These are phyloP conservation scores for Acrossocheilus wenchowensis DNA, from an alignment of 2,797 vertebrate genomes.

Conservation along the genomic window DNA sequence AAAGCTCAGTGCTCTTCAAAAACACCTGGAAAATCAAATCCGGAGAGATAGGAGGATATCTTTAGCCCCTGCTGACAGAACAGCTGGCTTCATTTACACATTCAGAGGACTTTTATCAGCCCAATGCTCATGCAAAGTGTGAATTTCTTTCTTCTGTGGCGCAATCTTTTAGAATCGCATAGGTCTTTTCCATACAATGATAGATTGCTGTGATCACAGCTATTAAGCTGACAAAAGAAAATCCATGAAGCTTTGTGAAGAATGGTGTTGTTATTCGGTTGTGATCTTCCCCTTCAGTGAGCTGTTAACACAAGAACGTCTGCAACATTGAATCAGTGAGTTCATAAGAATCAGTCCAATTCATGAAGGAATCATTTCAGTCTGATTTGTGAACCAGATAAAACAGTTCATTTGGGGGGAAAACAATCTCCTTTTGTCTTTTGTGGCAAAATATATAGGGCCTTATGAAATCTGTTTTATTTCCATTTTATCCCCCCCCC, in stretches of 20 bases:
- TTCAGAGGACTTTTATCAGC: background rate
- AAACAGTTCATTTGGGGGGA: background rate
- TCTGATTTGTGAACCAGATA: background rate
- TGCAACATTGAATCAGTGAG: background rate
- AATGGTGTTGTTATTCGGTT: background rate
- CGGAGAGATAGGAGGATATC: slow-evolving; percentile 46
- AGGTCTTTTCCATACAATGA: background rate
- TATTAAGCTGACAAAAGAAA: background rate
- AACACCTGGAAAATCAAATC: slow-evolving; percentile 39
- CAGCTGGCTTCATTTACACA: slow-evolving; percentile 50
- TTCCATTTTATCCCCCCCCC: too few relatives aligned
- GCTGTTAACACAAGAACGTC: background rate
- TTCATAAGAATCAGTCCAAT: background rate
- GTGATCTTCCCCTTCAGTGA: background rate
- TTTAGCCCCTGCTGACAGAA: slow-evolving; percentile 28
- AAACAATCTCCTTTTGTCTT: background rate
- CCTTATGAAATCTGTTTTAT: too few relatives aligned
- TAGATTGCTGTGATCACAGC: background rate
- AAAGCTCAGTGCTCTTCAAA: background rate
- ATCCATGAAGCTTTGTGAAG: background rate
- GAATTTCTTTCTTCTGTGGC: background rate
- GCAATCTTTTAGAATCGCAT: background rate
- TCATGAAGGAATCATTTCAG: background rate
- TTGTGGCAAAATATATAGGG: background rate
- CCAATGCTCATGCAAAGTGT: background rate